Evolutionary conservation across 2,888 invertebrate genomes (phyloP).

Genomic region (Drosophila lacicola): DNA sequence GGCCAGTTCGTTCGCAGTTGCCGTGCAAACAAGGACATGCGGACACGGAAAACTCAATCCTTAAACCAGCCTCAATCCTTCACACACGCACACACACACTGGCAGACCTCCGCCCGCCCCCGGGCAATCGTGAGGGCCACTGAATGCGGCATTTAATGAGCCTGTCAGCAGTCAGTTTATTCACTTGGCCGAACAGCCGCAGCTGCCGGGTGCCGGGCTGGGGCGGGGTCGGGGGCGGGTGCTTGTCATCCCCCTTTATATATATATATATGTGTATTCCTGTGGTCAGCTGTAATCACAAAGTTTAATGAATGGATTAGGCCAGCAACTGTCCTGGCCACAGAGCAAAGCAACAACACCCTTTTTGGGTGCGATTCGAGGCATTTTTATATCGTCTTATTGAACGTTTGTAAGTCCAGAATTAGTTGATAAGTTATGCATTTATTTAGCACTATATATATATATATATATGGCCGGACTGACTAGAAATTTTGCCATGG

Average conservation of each 20-base stretch:
- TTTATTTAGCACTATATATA: no score
- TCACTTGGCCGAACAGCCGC: conserved; percentile 44
- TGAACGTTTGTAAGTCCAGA: no score
- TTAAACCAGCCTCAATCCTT: neutral
- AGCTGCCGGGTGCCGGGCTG: conserved; percentile 16
- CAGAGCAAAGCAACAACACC: no score
- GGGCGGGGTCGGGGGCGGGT: conserved; percentile 12
- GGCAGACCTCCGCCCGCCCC: conserved; percentile 3
- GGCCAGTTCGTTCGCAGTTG: conserved; percentile 52
- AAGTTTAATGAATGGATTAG: conserved; percentile 80
- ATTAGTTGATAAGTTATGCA: neutral
- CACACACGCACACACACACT: neutral
- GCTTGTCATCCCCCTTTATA: conserved; percentile 28
- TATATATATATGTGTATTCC: neutral
- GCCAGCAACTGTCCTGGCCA: neutral
- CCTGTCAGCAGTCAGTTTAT: conserved; percentile 75
- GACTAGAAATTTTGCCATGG: no score
- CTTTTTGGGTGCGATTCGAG: no score
- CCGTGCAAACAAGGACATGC: conserved; percentile 27
- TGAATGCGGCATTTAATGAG: conserved; percentile 78
- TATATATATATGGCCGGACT: no score
- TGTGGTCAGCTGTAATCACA: conserved; percentile 78
- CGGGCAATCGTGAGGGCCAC: conserved; percentile 28
- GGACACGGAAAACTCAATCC: conserved; percentile 8
- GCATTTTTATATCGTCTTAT: no score